Conservation (phyloP, 2,888 invertebrate genomes). For the Proisotoma minuta region DNA sequence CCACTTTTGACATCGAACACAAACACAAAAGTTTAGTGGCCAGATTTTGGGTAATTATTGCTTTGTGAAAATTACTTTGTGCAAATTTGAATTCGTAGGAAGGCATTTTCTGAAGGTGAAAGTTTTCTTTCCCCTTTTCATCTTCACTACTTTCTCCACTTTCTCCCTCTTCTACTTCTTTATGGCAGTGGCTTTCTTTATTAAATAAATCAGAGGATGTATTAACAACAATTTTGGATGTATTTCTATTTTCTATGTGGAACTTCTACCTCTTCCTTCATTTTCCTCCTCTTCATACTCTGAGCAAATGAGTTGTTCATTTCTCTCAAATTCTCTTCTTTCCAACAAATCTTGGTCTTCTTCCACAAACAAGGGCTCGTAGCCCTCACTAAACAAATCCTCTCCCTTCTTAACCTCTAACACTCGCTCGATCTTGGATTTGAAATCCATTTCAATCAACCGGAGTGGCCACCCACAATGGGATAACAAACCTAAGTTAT, state of each 20-base stretch:
- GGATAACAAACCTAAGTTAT: no score
- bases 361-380: conserved; percentile 44
- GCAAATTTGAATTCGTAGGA: conserved; percentile 44
- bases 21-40: no score
- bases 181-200: no score
- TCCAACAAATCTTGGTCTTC: conserved; percentile 18
- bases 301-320: background rate
- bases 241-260: no score
- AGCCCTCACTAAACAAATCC: conserved; percentile 29
- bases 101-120: conserved; percentile 43
- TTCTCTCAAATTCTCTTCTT: conserved; percentile 5
- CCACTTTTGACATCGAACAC: no score
- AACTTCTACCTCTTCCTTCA: background rate
- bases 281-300: conserved; percentile 4
- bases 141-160: background rate
- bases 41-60: no score
- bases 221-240: no score
- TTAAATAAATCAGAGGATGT: no score
- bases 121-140: conserved; percentile 16
- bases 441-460: conserved; percentile 4
- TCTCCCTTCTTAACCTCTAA: conserved; percentile 9
- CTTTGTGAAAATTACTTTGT: background rate
- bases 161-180: no score
- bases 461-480: no score
- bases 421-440: background rate